Evolutionary conservation across 92 coral and sea anemone species (phyloP), one percentile per base, ranked within the genome.

Genomic region (Phenganax subtilis): DNA sequence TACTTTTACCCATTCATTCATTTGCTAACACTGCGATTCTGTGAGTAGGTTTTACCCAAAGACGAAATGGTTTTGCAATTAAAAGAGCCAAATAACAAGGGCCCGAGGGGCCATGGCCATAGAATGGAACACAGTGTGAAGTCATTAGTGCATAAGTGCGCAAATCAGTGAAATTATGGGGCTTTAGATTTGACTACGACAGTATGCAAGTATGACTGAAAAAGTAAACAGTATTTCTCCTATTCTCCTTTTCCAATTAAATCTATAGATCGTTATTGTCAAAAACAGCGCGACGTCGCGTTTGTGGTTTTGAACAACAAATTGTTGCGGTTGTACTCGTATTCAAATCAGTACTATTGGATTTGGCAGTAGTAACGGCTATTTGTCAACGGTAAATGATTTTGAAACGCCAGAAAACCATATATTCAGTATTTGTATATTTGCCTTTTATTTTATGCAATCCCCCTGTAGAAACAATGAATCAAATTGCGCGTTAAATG

Each of bases 41-140:
- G 73, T 37, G 14, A 68, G 73, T 53, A 68, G 52, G 53, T 68
- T 68, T 68, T 64, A 55, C 7, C 58, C 30, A 12, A 29, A 12
- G 58, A 20, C 37, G 77, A 79, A 63, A 65, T 63, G 61, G 29
- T 29, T 79, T 79, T 79, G 16, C 83, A 63, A 79, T 62, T 79
- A 79, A 79, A 79, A 79, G 74, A 55, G 53, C 62, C 83, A 79
- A 79, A 62, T 79, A 79, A 79, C 72, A 30, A 65, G 67, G 9
- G 69, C 52, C 31, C 15, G 74, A 63, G 55, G 12, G 63, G 63
- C 60, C 73, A n/a, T 16, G 20, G 57, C 47, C 47, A 37, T 37
- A 37, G 47, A 37, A 15, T 44, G 62, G 69, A 7, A 25, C 83
- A 20, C 83, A 79, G 61, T 65, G 29, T 65, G 83, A 31, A 61